Percentiles rank a stretch among this genome's conserved stretches.
phyloP scores from a whole-genome alignment of 2,888 invertebrate genomes.

The Microdon myrmicae region DNA sequence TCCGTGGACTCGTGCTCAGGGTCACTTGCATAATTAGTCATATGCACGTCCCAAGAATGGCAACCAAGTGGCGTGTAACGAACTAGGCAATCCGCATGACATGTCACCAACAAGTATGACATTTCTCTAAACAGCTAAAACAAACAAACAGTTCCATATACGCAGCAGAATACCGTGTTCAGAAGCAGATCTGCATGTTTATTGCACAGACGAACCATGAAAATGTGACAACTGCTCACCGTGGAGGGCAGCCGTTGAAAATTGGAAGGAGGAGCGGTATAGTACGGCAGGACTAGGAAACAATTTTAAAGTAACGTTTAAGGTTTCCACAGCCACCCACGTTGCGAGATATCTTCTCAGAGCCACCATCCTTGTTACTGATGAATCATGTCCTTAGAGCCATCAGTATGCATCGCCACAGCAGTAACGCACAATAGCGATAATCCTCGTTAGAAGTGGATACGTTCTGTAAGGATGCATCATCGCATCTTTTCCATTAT shows the following conservation, averaged over 20 bases:
- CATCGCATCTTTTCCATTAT: constrained; percentile 4
- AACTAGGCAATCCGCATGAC: constrained; percentile 45
- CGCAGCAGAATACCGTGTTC: constrained; percentile 7
- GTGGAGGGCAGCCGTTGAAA: constrained; percentile 20
- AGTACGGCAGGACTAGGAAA: constrained; percentile 4
- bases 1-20: too few species aligned
- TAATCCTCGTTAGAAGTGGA: too few species aligned
- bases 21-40: constrained; percentile 33
- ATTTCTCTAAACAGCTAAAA: constrained; percentile 29
- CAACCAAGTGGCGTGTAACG: constrained; percentile 28
- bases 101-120: constrained; percentile 45
- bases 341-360: neutral
- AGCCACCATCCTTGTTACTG: constrained; percentile 9
- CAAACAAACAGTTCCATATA: neutral
- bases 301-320: neutral
- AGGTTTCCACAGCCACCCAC: constrained; percentile 8
- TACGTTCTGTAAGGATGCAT: too few species aligned
- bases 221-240: constrained; percentile 40
- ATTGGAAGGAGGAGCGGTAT: constrained; percentile 1
- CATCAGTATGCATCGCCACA: constrained; percentile 3
- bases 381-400: constrained; percentile 17
- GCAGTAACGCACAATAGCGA: constrained; percentile 35
- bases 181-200: constrained; percentile 22
- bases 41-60: constrained; percentile 10
- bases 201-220: constrained; percentile 35